Base-by-base conservation (phyloP, 2,797 vertebrate species). In the Sparidentex hasta region DNA sequence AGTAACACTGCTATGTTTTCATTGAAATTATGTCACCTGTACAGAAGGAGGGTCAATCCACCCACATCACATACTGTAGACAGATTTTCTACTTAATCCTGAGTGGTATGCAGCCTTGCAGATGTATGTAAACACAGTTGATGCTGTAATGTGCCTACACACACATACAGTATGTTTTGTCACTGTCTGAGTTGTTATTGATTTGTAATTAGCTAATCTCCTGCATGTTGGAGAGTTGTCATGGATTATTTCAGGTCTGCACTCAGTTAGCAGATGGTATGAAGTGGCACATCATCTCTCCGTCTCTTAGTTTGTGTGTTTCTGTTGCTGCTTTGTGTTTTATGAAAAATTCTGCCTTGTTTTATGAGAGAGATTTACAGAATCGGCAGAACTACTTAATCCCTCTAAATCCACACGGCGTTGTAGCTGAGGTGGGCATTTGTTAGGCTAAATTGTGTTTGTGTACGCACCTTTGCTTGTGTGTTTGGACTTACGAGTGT, bases 341-440 rank as follows among this genome's bases (percentile, higher is more conserved):
- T 4, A 7, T 58, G 17, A 55, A 78, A 72, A 64, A 18, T 48
- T 78, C 73, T 73, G 74, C 29, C 54, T 64, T 27, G 44, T 48
- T 79, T 76, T 70, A 64, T 71, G 59, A 73, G 69, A 61, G 56
- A 46, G 16, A 21, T 58, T 20, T 46, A 43, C 54, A 51, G 50
- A 71, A 44, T 52, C 29, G 13, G 54, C 58, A 59, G 47, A 72
- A 67, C 33, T 9, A 6, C 3, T 67, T 78, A 88, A 85, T 85
- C 71, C 50, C 48, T 64, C 46, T 90, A 84, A 38, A 86, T 85
- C 79, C 81, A 76, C 52, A n/a, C 38, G 38, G 71, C 21, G 63
- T 57, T 46, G 58, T 20, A 20, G 73, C 74, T 54, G 46, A 80
- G 23, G 41, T 14, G 71, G 57, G 61, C 71, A 23, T 81, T 58